phyloP scores from a whole-genome alignment of 1,140 invertebrate species.

The Trinorchestia longiramus region DNA sequence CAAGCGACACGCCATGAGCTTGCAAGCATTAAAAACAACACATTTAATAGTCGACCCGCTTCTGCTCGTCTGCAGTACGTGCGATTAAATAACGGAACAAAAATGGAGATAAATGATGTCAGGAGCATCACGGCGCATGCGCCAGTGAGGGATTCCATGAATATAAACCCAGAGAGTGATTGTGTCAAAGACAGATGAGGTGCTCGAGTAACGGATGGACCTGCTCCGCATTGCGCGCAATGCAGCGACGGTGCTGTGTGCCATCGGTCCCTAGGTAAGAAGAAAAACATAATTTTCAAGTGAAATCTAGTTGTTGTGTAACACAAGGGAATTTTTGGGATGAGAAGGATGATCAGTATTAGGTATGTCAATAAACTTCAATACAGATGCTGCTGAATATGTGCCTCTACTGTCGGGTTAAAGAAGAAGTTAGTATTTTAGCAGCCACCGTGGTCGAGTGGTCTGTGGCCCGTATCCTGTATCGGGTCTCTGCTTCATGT shows the following conservation, averaged over 20 bases:
- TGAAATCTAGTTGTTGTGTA: background rate
- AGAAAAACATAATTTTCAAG: background rate
- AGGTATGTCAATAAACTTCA: background rate
- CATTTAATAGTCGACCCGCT: background rate
- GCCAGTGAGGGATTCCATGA: constrained; percentile 26
- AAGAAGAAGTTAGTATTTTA: background rate
- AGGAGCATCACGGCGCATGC: constrained; percentile 33
- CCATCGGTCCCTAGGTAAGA: background rate
- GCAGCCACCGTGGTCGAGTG: too few relatives aligned
- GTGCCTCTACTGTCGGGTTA: background rate
- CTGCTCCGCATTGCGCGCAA: background rate
- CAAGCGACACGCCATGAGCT: background rate
- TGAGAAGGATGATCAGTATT: background rate
- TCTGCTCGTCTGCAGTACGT: background rate
- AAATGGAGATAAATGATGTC: constrained; percentile 49
- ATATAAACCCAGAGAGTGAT: constrained; percentile 50
- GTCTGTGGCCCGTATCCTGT: too few relatives aligned
- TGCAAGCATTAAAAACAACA: constrained; percentile 11
- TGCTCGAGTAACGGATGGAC: constrained; percentile 21
- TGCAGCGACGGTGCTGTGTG: background rate
- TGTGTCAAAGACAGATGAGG: constrained; percentile 26
- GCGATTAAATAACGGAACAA: constrained; percentile 19
- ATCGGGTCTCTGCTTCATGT: too few relatives aligned
- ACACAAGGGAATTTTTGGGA: background rate
- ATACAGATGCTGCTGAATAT: background rate